Conservation (phyloP, 2,888 invertebrate genomes). For the Epinotia demarniana region DNA sequence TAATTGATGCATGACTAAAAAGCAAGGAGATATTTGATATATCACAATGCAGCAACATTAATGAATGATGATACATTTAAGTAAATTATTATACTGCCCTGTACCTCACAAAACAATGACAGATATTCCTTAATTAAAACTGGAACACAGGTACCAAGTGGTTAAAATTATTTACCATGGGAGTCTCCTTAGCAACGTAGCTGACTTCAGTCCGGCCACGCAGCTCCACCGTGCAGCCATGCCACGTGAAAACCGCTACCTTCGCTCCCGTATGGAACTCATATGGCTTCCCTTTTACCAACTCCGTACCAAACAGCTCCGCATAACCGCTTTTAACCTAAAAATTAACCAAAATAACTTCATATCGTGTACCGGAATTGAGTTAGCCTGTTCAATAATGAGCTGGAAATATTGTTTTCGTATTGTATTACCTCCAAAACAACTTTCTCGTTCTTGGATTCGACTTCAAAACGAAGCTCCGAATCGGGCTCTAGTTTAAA, state of each 20-base stretch:
- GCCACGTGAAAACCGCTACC: slow-evolving; percentile 98
- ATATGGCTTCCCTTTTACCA: slow-evolving; percentile 96
- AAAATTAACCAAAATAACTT: slow-evolving; percentile 11
- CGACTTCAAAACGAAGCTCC: slow-evolving; percentile 97
- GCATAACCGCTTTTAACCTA: slow-evolving; percentile 95
- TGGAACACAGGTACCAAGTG: background rate
- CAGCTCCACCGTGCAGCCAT: slow-evolving; percentile 95
- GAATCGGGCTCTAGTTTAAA: slow-evolving; percentile 94
- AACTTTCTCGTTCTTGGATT: slow-evolving; percentile 93
- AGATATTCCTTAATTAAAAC: background rate
- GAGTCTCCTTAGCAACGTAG: slow-evolving; percentile 98
- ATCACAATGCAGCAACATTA: background rate
- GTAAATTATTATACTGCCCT: too few relatives aligned
- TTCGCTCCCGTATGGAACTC: slow-evolving; percentile 95
- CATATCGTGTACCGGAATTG: background rate
- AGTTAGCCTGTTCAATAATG: background rate
- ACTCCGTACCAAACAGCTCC: slow-evolving; percentile 98
- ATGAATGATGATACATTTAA: background rate
- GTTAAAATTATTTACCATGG: slow-evolving; percentile 87
- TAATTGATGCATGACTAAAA: background rate
- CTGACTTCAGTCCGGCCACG: slow-evolving; percentile 96
- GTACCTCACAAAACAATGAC: background rate
- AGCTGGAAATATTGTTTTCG: background rate
- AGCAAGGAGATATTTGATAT: background rate
- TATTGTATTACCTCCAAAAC: slow-evolving; percentile 86